Evolutionary conservation across 2,113 vertebrate species (phyloP).

Genomic region (Tonatia bakeri): DNA sequence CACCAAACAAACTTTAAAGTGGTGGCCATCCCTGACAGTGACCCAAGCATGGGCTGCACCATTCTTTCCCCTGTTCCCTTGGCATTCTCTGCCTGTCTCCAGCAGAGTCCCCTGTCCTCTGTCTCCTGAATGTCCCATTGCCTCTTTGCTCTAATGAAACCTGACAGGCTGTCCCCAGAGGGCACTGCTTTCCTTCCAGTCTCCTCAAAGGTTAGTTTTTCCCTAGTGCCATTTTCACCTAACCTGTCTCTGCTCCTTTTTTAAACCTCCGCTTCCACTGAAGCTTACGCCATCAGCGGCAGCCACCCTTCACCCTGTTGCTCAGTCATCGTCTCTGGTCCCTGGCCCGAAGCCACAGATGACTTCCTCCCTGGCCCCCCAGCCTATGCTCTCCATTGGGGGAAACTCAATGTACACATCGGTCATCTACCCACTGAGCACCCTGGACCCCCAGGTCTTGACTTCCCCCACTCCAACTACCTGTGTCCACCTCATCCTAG

Average conservation of each 20-base stretch:
- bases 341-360: fast-evolving
- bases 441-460: neutral
- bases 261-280: neutral
- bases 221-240: neutral
- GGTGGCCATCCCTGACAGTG: fast-evolving
- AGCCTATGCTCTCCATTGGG: fast-evolving
- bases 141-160: neutral
- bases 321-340: neutral
- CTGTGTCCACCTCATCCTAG: neutral
- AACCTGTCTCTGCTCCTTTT: too few relatives aligned
- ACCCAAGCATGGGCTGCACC: fast-evolving
- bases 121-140: neutral
- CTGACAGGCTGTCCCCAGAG: neutral
- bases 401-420: neutral
- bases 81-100: neutral
- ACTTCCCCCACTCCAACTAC: neutral
- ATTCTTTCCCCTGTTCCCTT: neutral
- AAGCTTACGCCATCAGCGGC: fast-evolving
- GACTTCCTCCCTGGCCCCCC: neutral
- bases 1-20: neutral
- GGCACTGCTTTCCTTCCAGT: too few relatives aligned
- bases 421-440: fast-evolving
- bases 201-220: neutral
- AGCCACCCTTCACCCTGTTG: fast-evolving
- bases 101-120: neutral